phyloP scores from a whole-genome alignment of 1,140 invertebrate species.

The Whitmania pigra region DNA sequence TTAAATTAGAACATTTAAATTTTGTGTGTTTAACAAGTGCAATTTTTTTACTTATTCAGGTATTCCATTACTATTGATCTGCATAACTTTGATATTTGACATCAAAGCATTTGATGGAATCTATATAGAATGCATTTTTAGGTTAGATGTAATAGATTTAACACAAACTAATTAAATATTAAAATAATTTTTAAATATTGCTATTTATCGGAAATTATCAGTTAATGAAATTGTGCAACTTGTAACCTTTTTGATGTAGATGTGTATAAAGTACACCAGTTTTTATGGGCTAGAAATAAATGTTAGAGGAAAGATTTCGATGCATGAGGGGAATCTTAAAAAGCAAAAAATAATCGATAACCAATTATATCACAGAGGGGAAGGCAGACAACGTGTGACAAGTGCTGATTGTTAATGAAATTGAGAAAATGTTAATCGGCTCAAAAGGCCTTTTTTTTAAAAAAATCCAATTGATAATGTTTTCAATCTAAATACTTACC shows the following conservation, averaged over 20 bases:
- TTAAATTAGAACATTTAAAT: background rate
- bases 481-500: background rate
- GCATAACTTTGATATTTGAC: slow-evolving; percentile 1
- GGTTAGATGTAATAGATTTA: slow-evolving; percentile 1
- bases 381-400: too few relatives aligned
- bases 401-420: background rate
- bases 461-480: background rate
- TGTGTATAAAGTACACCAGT: too few relatives aligned
- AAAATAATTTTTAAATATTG: background rate
- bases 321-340: too few relatives aligned
- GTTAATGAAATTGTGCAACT: too few relatives aligned
- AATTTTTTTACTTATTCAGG: background rate
- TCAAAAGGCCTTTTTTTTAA: background rate
- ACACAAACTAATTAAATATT: background rate
- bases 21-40: too few relatives aligned
- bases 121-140: slow-evolving; percentile 11
- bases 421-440: background rate
- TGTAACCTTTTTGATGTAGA: too few relatives aligned
- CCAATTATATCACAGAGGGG: too few relatives aligned
- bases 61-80: background rate
- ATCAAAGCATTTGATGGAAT: slow-evolving; percentile 10
- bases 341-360: too few relatives aligned
- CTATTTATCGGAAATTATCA: too few relatives aligned
- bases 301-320: too few relatives aligned
- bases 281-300: too few relatives aligned